These are phyloP conservation scores for Carettochelys insculpta DNA, from an alignment of 2,113 vertebrate genomes.

Conservation along the genomic window DNA sequence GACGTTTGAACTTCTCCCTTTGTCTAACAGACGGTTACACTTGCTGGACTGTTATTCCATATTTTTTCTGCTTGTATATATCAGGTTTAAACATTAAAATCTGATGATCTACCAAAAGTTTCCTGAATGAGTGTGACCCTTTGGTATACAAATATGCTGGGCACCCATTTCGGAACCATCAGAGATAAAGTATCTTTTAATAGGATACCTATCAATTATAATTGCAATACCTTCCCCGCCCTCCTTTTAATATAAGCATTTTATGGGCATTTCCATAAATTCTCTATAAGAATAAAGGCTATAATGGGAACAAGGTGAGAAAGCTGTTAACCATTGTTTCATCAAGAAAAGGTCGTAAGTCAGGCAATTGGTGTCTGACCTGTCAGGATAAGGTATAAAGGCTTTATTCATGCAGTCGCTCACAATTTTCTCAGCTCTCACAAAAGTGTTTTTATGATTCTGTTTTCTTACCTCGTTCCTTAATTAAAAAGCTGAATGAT, in stretches of 20 bases:
- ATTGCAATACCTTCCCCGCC: conserved; percentile 60
- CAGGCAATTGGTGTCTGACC: conserved; percentile 81
- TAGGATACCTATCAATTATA: conserved; percentile 65
- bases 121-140: neutral
- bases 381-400: conserved; percentile 83
- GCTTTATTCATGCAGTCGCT: conserved; percentile 81
- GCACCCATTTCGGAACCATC: neutral
- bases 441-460: conserved; percentile 87
- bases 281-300: conserved; percentile 73
- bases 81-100: conserved; percentile 14
- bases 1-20: neutral
- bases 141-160: neutral
- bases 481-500: conserved; percentile 87
- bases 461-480: conserved; percentile 84
- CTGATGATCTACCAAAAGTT: neutral
- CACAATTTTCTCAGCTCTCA: conserved; percentile 81
- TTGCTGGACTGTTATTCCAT: neutral
- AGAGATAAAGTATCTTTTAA: conserved; percentile 57
- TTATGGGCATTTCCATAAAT: conserved; percentile 75
- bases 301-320: conserved; percentile 80
- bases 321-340: conserved; percentile 82
- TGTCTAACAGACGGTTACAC: neutral
- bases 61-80: neutral
- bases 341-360: conserved; percentile 83
- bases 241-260: conserved; percentile 70